Conservation (phyloP, 2,113 vertebrate genomes). For the Solenodon paradoxus region DNA sequence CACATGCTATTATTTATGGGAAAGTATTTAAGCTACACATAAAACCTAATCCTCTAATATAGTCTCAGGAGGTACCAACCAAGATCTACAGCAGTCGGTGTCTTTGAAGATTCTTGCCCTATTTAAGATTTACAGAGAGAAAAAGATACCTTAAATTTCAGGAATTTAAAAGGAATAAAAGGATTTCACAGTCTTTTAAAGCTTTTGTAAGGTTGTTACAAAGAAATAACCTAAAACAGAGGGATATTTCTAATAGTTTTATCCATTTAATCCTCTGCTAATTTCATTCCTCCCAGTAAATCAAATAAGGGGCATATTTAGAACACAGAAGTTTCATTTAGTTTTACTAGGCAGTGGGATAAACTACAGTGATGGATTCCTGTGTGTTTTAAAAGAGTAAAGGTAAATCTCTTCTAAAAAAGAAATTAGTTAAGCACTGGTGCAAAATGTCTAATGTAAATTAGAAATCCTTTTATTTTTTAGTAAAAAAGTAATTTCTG, state of each 20-base stretch:
- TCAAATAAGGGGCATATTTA: background rate
- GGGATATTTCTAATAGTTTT: background rate
- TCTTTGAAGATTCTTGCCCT: conserved; percentile 2
- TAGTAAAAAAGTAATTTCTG: background rate
- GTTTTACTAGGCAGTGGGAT: background rate
- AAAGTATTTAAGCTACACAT: background rate
- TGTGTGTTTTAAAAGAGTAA: background rate
- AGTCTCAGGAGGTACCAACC: background rate
- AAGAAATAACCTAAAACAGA: background rate
- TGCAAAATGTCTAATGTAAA: background rate
- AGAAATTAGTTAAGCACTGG: background rate
- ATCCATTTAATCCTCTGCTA: background rate
- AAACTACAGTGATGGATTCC: background rate
- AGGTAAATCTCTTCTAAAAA: background rate
- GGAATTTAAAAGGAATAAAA: background rate
- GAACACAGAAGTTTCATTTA: background rate
- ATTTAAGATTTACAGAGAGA: conserved; percentile 25
- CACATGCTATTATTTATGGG: background rate
- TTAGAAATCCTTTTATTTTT: background rate
- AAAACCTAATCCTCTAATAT: background rate
- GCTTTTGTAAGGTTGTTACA: conserved; percentile 21
- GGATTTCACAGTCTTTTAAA: background rate
- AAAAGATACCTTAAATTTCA: conserved; percentile 15
- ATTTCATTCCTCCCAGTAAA: background rate
- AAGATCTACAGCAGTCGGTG: background rate